Evolutionary conservation across 2,113 vertebrate species (phyloP).

Genomic region (Zootoca vivipara): DNA sequence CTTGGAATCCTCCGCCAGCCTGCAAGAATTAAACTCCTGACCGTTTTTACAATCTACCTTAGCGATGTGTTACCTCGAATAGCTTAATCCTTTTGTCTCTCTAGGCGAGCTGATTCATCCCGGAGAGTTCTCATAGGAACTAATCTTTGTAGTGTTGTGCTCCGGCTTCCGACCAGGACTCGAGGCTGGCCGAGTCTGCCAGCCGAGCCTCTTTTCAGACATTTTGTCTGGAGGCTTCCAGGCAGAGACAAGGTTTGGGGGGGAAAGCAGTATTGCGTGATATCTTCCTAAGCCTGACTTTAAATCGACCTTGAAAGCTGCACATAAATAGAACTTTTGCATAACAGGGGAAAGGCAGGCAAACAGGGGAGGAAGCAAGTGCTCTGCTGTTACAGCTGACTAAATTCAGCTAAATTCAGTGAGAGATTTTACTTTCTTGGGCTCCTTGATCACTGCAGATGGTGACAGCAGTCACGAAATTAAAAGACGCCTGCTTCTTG

Average conservation of each 20-base stretch:
- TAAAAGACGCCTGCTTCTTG: no score
- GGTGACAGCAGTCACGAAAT: no score
- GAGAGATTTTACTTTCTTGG: no score
- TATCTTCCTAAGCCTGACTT: slow-evolving; percentile 6
- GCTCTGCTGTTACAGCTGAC: slow-evolving; percentile 8
- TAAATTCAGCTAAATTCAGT: slow-evolving; percentile 7
- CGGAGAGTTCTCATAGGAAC: background rate
- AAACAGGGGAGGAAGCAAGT: background rate
- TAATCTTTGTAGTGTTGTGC: background rate
- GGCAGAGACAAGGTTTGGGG: background rate
- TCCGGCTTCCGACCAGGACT: background rate
- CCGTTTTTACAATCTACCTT: slow-evolving; percentile 23
- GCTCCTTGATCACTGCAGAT: no score
- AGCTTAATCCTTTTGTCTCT: slow-evolving; percentile 1
- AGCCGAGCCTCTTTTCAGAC: background rate
- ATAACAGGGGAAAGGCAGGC: slow-evolving; percentile 13
- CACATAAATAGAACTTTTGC: slow-evolving; percentile 22
- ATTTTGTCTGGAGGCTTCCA: background rate
- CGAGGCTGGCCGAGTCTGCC: background rate
- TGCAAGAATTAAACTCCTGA: slow-evolving; percentile 3
- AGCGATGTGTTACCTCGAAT: background rate
- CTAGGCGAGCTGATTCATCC: slow-evolving; percentile 22
- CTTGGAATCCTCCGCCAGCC: background rate
- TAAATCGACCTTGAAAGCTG: slow-evolving; percentile 24
- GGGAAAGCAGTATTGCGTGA: background rate